These are phyloP conservation scores for Adineta ricciae DNA, from an alignment of 2,888 invertebrate species.

Conservation along the genomic window DNA sequence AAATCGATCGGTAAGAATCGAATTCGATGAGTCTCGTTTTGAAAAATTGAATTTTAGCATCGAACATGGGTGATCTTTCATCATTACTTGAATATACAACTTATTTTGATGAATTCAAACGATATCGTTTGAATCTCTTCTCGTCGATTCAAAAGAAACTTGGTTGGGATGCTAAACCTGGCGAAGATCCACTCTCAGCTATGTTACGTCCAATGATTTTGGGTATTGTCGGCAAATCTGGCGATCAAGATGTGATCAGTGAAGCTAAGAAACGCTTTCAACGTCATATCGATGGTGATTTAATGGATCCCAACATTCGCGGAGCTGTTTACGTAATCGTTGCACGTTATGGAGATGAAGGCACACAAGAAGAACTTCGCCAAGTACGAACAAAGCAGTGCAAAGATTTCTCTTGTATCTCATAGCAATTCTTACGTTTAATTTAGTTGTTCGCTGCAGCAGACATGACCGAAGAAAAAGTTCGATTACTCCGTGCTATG, in stretches of 20 bases:
- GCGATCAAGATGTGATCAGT: conserved; percentile 65
- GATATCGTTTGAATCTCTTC: conserved; percentile 66
- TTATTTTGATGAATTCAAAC: conserved; percentile 62
- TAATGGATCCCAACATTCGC: conserved; percentile 74
- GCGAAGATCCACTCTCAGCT: conserved; percentile 75
- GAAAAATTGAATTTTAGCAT: conserved; percentile 41
- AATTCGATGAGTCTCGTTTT: too few relatives aligned
- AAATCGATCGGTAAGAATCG: background rate
- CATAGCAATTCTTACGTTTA: too few relatives aligned
- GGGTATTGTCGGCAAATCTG: conserved; percentile 68
- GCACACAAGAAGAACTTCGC: conserved; percentile 57
- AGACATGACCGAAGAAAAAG: conserved; percentile 84
- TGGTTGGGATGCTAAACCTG: conserved; percentile 72
- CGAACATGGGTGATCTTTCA: conserved; percentile 66
- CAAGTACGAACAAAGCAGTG: conserved; percentile 62
- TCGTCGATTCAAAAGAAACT: conserved; percentile 62
- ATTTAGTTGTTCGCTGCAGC: conserved; percentile 59
- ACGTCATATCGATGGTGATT: conserved; percentile 55
- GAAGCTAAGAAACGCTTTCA: conserved; percentile 66
- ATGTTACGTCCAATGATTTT: conserved; percentile 73
- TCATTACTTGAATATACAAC: conserved; percentile 70
- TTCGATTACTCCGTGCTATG: conserved; percentile 72
- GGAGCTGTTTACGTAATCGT: conserved; percentile 73
- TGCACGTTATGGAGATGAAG: conserved; percentile 62
- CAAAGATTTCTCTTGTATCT: too few relatives aligned